Base-by-base conservation (phyloP, 2,113 vertebrate genomes). In the Oncorhynchus kisutch region DNA sequence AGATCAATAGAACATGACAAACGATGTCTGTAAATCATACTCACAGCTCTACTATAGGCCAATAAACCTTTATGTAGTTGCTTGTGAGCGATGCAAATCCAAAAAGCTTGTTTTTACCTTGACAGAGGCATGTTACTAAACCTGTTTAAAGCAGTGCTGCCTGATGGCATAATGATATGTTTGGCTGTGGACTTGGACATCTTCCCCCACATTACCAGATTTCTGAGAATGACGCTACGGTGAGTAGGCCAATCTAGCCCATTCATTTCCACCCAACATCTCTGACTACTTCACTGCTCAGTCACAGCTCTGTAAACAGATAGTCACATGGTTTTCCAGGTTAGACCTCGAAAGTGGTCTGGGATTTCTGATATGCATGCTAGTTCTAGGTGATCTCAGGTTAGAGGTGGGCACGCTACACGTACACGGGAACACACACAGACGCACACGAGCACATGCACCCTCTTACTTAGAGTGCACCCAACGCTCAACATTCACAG, bases 371-470 rank as follows among this genome's bases (percentile, higher is more conserved):
- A 18, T 4, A 18, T 18, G 51, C 51, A 54, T 54, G 16, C 51
- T 4, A 18, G 51, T 1, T 18, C 12, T 54, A 54, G 12, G 16
- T 14, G 14, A 54, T 14, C 13, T 54, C 16, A 54, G 5, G 16
- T 1, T 18, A 4, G 16, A 54, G 3, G 5, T 83, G 86, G 76
- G 88, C 86, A 74, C 84, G 89, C 81, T 34, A 12, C 9, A 45
- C 11, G 39, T 9, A 45, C 39, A 45, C 39, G 2, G 39, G 39
- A 45, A 12, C 39, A 39, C 34, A 39, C 34, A 39, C 39, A 39
- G 34, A 39, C 39, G 39, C 29, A 29, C 34, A 39, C 34, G 29
- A 5, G 29, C 24, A 20, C 71, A 60, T 16, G 11, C 64, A 4
- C 64, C 1, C 64, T 13, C 39, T 45, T 5, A 22, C 59, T 22